Evolutionary conservation across 30 jellyfish, hydroid and myxozoan genomes (phyloP), one percentile per base, ranked within the genome.

Genomic region (Pelagia noctiluca): DNA sequence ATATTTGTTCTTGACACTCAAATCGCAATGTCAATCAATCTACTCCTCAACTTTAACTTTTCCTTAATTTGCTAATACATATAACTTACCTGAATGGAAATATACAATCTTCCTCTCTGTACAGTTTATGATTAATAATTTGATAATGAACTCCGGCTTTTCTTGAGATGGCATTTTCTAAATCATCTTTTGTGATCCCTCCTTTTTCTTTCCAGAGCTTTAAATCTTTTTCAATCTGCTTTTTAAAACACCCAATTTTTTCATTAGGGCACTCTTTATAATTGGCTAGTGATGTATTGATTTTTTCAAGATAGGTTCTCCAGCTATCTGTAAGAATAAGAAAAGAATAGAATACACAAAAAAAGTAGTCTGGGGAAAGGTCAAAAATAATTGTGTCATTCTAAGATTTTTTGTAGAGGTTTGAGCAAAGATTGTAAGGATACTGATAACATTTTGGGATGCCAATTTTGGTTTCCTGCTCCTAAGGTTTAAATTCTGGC

Each of bases 71-170:
- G 1, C 62, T 8, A 36, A 8, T 7, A 57, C 16, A 33, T 25
- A 0, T n/a, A 1, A 54, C 83, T 0, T 71, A 91, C 98, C 98
- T 84, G 71, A 79, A 64, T 29, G 96, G 90, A 50, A 91, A 91
- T 19, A 85, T 78, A 50, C 98, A 91, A 28, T 76, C 38, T 28
- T 91, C 50, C 46, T 91, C 83, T 62, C 98, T 82, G 76, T 91
- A 91, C 42, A 91, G 62, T 70, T 42, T 91, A 54, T 85, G 94
- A 50, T 91, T 80, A 23, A 91, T 91, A n/a, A 91, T 80, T 60
- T 91, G 96, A 61, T 91, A 91, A 79, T 91, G 98, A 30, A 52
- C 98, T 32, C 98, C 98, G 4, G 67, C 50, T 2, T 71, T 65
- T 84, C 80, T 63, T 1, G 18, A 29, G 23, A 69, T 26, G 30